A percentile compares a stretch with the other conserved stretches of the same genome.
These are phyloP conservation scores for Leptoclinus maculatus DNA, from an alignment of 2,797 vertebrate species.

Conservation along the genomic window DNA sequence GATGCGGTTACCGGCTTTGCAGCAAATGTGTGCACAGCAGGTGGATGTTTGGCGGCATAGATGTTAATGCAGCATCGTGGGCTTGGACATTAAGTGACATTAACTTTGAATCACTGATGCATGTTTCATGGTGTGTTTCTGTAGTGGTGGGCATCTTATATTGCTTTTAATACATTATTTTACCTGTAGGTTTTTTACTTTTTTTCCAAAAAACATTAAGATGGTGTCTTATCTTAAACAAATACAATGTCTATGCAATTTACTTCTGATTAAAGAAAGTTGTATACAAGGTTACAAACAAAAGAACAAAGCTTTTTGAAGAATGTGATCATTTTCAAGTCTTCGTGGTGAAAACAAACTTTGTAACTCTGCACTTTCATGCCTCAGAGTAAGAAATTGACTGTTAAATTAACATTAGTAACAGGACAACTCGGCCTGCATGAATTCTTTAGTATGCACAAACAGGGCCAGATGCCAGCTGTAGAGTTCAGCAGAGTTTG, in stretches of 20 bases:
- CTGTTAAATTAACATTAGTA: conserved; percentile 5
- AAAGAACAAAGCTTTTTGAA: conserved; percentile 11
- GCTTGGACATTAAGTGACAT: neutral
- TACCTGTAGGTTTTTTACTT: neutral
- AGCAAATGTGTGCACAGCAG: neutral
- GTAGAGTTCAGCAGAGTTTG: conserved; percentile 32
- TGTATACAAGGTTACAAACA: conserved; percentile 12
- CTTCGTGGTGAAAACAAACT: neutral
- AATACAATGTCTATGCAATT: neutral
- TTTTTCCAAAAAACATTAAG: neutral
- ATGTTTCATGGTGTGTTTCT: neutral
- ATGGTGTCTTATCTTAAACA: conserved; percentile 6
- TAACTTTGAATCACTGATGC: neutral
- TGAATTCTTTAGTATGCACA: conserved; percentile 17
- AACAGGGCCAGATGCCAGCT: conserved; percentile 19
- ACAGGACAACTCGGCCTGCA: neutral
- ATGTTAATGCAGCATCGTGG: neutral
- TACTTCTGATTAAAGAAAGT: conserved; percentile 9
- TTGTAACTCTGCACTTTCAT: neutral
- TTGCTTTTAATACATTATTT: neutral
- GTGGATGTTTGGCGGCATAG: neutral
- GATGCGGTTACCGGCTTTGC: neutral
- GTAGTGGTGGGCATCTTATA: neutral
- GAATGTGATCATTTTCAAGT: neutral
- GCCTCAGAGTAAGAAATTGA: neutral